Base-by-base conservation (phyloP, 2,888 invertebrate genomes). In the Aspidiotus rigidus region DNA sequence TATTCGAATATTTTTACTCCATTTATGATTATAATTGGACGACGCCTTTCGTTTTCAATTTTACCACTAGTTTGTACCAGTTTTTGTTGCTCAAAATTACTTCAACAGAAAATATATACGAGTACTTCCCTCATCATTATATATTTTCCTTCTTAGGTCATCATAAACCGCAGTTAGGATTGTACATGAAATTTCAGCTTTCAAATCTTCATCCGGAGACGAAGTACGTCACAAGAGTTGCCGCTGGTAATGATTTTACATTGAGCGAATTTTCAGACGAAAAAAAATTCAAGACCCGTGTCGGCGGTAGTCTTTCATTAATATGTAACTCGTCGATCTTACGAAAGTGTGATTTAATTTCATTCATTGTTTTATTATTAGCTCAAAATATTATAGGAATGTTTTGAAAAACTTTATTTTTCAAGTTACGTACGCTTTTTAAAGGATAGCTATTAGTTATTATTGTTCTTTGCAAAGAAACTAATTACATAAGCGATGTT, bases 1-100 rank as follows among this genome's bases (percentile, higher is more conserved):
- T 57, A 41, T 69, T 69, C 41, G 57, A 69, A 53, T 67, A 67
- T 59, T 67, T 44, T 60, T 67, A 60, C 53, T 59, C 56, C 11
- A 16, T 67, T 59, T 57, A 67, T 13, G 67, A 67, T 39, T 44
- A 16, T 7, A 15, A 60, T 28, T 67, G 67, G 67, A 53, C 28
- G n/a, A 60, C 41, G 28, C 60, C 67, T 5, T 59, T 59, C n/a
- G 28, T 16, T 9, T 10, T 60, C 17, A 67, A 60, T 59, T 59
- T 67, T 16, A 49, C 49, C 53, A 49, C 44, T 13, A 7, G 67
- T 67, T 42, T 7, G 44, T 42, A 56, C n/a, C 10, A 56, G 10
- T 56, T 1, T 56, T 56, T 2, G 3, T 56, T 49, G 49, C 6
- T 13, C 11, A n/a, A 49, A 49, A 13, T 49, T 49, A 13, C 49